Base-by-base conservation (phyloP, 2,113 vertebrate species). In the Mobula birostris region DNA sequence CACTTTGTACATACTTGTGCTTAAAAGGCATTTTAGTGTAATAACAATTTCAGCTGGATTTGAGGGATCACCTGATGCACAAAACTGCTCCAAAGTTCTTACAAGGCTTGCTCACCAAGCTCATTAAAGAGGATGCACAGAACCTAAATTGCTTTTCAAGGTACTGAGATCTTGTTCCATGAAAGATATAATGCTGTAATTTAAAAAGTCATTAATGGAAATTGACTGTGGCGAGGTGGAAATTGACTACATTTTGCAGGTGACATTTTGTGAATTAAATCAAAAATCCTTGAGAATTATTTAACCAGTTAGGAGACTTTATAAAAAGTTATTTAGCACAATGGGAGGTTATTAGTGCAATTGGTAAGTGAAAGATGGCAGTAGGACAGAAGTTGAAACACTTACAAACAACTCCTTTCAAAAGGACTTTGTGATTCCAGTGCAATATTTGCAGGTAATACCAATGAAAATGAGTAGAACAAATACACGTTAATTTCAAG, bases 171-270 rank as follows among this genome's bases (percentile, higher is more conserved):
- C 58, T 88, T 88, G 58, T 7, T 63, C 85, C 56, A 11, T 66
- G 58, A 63, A 88, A 66, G 58, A 88, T 58, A 63, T 32, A 63
- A 88, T 88, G 85, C 29, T 88, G 85, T 88, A 88, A 88, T 88
- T 88, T 88, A 88, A 66, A 88, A 88, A 66, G 85, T 32, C 85
- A 88, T 88, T 88, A 88, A 63, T 88, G 58, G 58, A 88, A 88
- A 88, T 88, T 66, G 58, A 66, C 85, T 88, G 85, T 88, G 14
- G 29, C n/a, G 58, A 88, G 6, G 14, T 88, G 85, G 29, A 88
- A 63, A 63, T 14, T n/a, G 27, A 61, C 56, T 61, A 27, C 56
- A 14, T 61, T 63, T 85, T 58, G 36, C 21, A 58, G 40, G 27
- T 27, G 61, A n/a, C 58, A 87, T 87, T 63, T 88, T 63, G 29